Evolutionary conservation across 2,797 vertebrate genomes (phyloP).

Genomic region (Nothura maculosa): DNA sequence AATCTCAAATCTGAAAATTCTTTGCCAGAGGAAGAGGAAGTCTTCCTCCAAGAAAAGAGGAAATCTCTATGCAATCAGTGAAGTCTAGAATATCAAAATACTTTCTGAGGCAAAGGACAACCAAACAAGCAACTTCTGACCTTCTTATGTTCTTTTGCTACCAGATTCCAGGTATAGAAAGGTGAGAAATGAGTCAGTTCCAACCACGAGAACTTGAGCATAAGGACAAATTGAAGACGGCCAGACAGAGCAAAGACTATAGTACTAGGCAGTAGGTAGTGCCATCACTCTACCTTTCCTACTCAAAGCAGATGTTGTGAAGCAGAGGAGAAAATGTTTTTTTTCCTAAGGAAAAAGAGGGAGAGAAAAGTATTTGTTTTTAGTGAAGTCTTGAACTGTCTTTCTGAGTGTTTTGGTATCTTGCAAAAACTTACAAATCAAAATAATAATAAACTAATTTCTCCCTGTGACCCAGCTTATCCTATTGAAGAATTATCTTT

Average conservation of each 20-base stretch:
- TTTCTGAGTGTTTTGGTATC: neutral
- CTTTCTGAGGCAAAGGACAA: neutral
- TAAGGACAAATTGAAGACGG: neutral
- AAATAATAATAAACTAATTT: neutral
- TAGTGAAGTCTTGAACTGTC: neutral
- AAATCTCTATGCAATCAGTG: neutral
- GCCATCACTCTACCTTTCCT: neutral
- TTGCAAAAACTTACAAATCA: neutral
- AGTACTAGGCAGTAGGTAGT: neutral
- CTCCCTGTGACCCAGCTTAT: neutral
- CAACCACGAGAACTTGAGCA: neutral
- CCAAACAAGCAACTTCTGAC: neutral
- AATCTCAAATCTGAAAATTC: neutral
- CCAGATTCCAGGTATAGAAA: neutral
- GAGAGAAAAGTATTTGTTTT: neutral
- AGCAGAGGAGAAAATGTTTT: neutral
- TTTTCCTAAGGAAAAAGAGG: neutral
- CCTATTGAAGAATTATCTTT: neutral
- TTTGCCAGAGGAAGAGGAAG: too few relatives aligned
- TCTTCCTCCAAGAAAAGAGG: neutral
- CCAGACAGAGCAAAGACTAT: neutral
- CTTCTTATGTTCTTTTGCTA: neutral
- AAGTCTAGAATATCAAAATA: neutral
- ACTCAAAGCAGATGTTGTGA: neutral
- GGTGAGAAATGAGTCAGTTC: neutral